These are phyloP conservation scores for Glaucomys volans DNA, from an alignment of 2,113 vertebrate genomes.

Conservation along the genomic window DNA sequence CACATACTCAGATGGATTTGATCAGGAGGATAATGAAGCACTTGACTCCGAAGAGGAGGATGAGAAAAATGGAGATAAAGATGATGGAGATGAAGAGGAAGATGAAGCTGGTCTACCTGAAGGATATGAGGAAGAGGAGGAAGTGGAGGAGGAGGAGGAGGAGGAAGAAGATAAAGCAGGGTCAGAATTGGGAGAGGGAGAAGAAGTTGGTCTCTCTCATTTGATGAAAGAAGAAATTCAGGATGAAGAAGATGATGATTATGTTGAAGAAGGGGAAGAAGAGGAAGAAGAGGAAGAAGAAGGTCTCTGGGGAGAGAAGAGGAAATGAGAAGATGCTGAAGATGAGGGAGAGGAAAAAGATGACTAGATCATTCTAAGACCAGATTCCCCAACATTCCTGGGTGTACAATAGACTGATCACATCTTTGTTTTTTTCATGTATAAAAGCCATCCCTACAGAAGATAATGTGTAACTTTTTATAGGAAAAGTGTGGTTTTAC, in stretches of 20 bases:
- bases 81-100: slow-evolving; percentile 90
- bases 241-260: slow-evolving; percentile 98
- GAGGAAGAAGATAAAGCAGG: slow-evolving; percentile 92
- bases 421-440: slow-evolving; percentile 87
- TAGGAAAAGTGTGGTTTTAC: slow-evolving; percentile 92
- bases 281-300: slow-evolving; percentile 90
- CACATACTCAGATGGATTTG: slow-evolving; percentile 95
- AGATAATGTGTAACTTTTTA: slow-evolving; percentile 90
- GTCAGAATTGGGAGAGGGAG: slow-evolving; percentile 91
- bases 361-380: slow-evolving; percentile 87
- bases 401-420: slow-evolving; percentile 85
- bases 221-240: slow-evolving; percentile 98
- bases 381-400: slow-evolving; percentile 73
- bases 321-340: slow-evolving; percentile 96
- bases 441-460: slow-evolving; percentile 88
- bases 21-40: slow-evolving; percentile 95
- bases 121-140: slow-evolving; percentile 88
- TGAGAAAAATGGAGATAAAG: slow-evolving; percentile 91
- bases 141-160: slow-evolving; percentile 84
- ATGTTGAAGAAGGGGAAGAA: slow-evolving; percentile 94
- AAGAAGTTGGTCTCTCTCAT: slow-evolving; percentile 95
- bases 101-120: slow-evolving; percentile 91
- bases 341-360: slow-evolving; percentile 97
- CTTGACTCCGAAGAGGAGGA: slow-evolving; percentile 94
- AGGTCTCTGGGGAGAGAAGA: slow-evolving; percentile 92